Evolutionary conservation across 2,797 vertebrate species (phyloP), one percentile per base, ranked within the genome.

Genomic region (Clarias laeviceps): DNA sequence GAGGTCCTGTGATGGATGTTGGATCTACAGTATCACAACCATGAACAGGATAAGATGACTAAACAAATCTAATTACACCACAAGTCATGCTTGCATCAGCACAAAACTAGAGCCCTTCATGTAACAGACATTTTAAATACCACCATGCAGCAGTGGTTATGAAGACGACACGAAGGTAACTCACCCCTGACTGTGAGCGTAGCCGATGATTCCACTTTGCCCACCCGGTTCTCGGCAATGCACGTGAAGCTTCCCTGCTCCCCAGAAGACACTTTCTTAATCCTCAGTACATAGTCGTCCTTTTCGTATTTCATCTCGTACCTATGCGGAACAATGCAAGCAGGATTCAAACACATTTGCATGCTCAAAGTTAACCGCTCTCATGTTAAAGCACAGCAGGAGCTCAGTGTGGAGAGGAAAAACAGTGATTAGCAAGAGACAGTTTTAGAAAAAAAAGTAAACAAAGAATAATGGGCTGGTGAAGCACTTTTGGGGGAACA

Each of bases 101-200:
- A 29, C 14, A 29, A 54, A 74, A 76, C 29, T 2, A 22, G 5
- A 76, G 17, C 73, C 27, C 50, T 29, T 18, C 18, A 18, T 5
- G 27, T 76, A 22, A 32, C 0, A 77, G 76, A 37, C 69, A 74
- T 29, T 54, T 18, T 27, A 18, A 74, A 27, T 54, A 27, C 24
- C 50, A 17, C n/a, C 29, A 59, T 34, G 29, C 29, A 78, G 15
- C 3, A 57, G 32, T 29, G 32, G 15, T 29, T 57, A 37, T 80
- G 61, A 70, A 27, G 65, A 9, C 73, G 22, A n/a, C n/a, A 56
- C 54, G 45, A 4, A 80, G 24, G 12, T 86, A 9, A 93, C 97
- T 95, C 92, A 99, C 98, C 98, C 97, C 97, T 94, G 85, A 99
- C 97, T 4, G 97, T 99, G 80, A 99, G 95, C 15, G 97, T 97